These are phyloP conservation scores for Pionites leucogaster DNA, from an alignment of 2,113 vertebrate genomes.

Conservation along the genomic window DNA sequence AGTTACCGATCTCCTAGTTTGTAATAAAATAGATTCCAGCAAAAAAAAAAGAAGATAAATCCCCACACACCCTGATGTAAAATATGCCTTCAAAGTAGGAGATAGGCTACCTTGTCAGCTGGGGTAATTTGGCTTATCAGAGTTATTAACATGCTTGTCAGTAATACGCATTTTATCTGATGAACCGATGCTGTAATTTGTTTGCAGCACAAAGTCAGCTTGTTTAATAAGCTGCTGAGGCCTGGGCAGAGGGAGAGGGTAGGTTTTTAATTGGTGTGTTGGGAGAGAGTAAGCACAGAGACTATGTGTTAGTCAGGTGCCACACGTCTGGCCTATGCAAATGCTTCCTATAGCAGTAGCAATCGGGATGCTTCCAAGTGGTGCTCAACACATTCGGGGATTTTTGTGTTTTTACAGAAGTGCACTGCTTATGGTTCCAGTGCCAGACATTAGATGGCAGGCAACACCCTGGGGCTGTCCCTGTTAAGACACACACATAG, in stretches of 20 bases:
- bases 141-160: constrained; percentile 39
- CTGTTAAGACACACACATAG: not conserved
- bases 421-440: not conserved
- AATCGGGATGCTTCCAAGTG: not conserved
- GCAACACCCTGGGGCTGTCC: not conserved
- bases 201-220: constrained; percentile 23
- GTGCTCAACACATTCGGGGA: not conserved
- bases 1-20: not conserved
- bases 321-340: accelerated
- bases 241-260: not conserved
- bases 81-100: constrained; percentile 1
- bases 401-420: not conserved
- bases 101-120: constrained; percentile 15
- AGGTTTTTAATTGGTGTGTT: not conserved
- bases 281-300: not conserved
- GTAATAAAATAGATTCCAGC: not conserved
- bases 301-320: not conserved
- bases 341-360: accelerated
- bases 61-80: not conserved
- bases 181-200: constrained; percentile 29
- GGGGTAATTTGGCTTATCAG: constrained; percentile 25
- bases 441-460: not conserved
- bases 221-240: constrained; percentile 12
- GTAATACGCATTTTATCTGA: constrained; percentile 30
- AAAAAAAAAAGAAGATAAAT: not conserved